These are phyloP conservation scores for Carterocephalus palaemon DNA, from an alignment of 2,888 invertebrate genomes.

Conservation along the genomic window DNA sequence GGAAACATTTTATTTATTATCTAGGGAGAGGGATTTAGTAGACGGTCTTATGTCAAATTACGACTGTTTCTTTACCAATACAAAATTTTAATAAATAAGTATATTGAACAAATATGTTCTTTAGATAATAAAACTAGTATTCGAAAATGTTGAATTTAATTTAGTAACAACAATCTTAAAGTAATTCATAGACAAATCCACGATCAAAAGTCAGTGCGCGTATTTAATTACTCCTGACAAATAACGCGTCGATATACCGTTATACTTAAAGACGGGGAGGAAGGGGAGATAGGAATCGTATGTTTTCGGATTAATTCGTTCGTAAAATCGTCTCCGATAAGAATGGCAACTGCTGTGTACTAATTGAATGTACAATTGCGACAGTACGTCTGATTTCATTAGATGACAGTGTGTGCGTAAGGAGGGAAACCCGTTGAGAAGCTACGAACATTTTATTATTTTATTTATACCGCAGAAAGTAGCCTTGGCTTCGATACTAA, in stretches of 20 bases:
- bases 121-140: too few species aligned
- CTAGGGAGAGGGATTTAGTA: slow-evolving; percentile 22
- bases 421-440: slow-evolving; percentile 39
- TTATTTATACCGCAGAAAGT: too few species aligned
- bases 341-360: slow-evolving; percentile 76
- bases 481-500: too few species aligned
- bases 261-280: slow-evolving; percentile 52
- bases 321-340: slow-evolving; percentile 79
- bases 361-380: slow-evolving; percentile 79
- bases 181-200: slow-evolving; percentile 4
- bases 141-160: too few species aligned
- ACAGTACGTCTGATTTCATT: slow-evolving; percentile 75
- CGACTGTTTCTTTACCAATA: neutral
- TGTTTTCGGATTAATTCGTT: slow-evolving; percentile 79
- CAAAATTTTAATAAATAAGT: too few species aligned
- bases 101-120: too few species aligned
- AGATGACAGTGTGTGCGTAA: slow-evolving; percentile 54
- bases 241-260: slow-evolving; percentile 61
- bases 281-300: slow-evolving; percentile 74
- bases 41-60: too few species aligned
- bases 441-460: too few species aligned
- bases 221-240: slow-evolving; percentile 73
- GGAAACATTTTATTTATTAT: slow-evolving; percentile 24
- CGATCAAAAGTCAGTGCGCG: slow-evolving; percentile 30
- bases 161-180: too few species aligned